Evolutionary conservation across 2,888 invertebrate species (phyloP), one percentile per base, ranked within the genome.

Genomic region (Parnassius orleans): DNA sequence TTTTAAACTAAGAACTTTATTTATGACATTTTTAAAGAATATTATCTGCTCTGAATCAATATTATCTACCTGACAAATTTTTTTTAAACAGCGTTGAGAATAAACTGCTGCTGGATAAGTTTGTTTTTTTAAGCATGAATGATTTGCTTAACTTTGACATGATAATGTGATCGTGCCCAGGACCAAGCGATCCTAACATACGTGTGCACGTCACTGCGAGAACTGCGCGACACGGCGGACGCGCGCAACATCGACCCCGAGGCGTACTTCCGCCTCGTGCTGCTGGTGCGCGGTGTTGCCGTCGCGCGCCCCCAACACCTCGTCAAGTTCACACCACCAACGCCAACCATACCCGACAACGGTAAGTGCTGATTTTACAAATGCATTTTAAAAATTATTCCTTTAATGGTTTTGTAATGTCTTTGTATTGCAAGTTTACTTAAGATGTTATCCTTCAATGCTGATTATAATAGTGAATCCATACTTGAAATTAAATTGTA

Each of bases 151-250:
- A 33, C 5, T 33, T 33, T 7, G 7, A 33, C 33, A 33, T 33
- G 33, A 7, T 33, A 33, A 33, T 33, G 33, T 33, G 33, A 33
- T 5, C 33, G 33, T 33, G 33, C 43, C 47, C 67, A 95, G 95
- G 97, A 98, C 83, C 96, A 96, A 80, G 96, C 97, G 1, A 93
- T 98, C 53, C 86, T 98, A 50, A 94, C 93, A 57, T 96, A 98
- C 83, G 96, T 95, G 55, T 93, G 94, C 75, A 92, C 88, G 12
- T 94, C 95, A 33, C 87, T 97, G 42, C 93, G 93, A 57, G 90
- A 93, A 63, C 93, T 96, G 78, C 93, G 94, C 53, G 92, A 93
- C 64, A 87, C 87, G 0, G 88, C 92, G 3, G 94, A 95, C 69
- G 91, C 94, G 0, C 92, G 93, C 65, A 94, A 95, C 75, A 94